Evolutionary conservation across 2,113 vertebrate species (phyloP).

Genomic region (Sorex fumeus): DNA sequence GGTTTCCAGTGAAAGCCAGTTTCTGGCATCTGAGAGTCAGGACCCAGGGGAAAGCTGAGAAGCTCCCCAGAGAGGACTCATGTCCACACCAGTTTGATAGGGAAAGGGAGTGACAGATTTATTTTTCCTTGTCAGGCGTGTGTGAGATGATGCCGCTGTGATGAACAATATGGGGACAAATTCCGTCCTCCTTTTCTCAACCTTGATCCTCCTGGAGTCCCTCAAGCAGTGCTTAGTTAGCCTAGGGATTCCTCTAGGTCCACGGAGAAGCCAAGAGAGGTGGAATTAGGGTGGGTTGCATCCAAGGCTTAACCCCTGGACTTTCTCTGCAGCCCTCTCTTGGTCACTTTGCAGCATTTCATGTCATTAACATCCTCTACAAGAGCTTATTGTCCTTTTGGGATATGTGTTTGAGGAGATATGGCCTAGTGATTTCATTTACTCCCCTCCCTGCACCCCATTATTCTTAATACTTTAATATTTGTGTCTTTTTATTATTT

Average conservation of each 20-base stretch:
- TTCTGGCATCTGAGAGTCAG: conserved; percentile 34
- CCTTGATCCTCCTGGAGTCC: neutral
- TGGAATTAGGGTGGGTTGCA: no score
- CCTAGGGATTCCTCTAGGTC: no score
- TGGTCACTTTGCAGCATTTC: neutral
- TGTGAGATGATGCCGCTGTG: neutral
- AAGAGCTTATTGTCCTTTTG: neutral
- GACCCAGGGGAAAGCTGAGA: neutral
- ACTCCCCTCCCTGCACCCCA: neutral
- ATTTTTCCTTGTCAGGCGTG: neutral
- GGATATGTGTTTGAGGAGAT: neutral
- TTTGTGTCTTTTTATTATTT: no score
- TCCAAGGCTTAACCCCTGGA: no score
- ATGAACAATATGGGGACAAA: neutral
- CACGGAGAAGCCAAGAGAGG: no score
- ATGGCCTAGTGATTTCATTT: neutral
- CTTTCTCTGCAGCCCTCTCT: no score
- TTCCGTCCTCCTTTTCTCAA: no score
- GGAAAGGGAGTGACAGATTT: neutral
- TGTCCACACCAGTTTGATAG: neutral
- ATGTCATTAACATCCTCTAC: neutral
- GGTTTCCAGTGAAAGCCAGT: conserved; percentile 30
- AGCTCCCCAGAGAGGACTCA: conserved; percentile 26
- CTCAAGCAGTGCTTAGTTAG: no score
- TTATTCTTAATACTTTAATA: neutral